Base-by-base conservation (phyloP, 2,113 vertebrate species). In the Equus quagga region DNA sequence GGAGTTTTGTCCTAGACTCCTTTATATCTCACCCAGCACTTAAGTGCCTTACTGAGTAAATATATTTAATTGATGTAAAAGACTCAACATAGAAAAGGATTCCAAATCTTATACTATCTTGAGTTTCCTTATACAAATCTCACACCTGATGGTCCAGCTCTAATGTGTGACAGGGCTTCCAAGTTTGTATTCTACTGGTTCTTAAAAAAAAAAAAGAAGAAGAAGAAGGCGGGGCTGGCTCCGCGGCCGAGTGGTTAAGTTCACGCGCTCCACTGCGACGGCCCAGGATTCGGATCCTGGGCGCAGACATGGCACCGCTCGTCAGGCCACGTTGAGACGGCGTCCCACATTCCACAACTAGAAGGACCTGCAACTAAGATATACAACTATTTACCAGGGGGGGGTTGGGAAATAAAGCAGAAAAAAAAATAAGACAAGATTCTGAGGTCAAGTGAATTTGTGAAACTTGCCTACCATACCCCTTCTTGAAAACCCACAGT, bases 391-490 rank as follows among this genome's bases (percentile, higher is more conserved):
- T 41, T 41, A 41, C 36, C 36, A 3, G 36, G 36, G 36, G 36
- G 36, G 36, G 36, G 36, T 41, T 41, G 36, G 36, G 36, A 41
- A 41, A 41, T 41, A 41, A 41, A 41, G 36, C 36, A 41, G 36
- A 51, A 51, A 51, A 54, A 54, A 49, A 6, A 51, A 51, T 15
- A n/a, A 56, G 46, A 21, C 70, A 64, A 79, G n/a, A 58, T 92
- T 62, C 56, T 65, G 24, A 89, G 33, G 56, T 58, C 90, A 70
- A 56, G 36, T 86, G 80, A 76, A 73, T 69, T 89, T 97, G 79
- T 73, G 44, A 64, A 56, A 79, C 26, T 85, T 91, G 76, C 54
- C 33, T 26, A 12, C 44, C 54, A 54, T 62, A 51, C 5, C 8
- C 67, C 26, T 72, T 76, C 51, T 60, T 31, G 33, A 87, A 58